These are phyloP conservation scores for Pandemis corylana DNA, from an alignment of 2,888 invertebrate genomes.

Conservation along the genomic window DNA sequence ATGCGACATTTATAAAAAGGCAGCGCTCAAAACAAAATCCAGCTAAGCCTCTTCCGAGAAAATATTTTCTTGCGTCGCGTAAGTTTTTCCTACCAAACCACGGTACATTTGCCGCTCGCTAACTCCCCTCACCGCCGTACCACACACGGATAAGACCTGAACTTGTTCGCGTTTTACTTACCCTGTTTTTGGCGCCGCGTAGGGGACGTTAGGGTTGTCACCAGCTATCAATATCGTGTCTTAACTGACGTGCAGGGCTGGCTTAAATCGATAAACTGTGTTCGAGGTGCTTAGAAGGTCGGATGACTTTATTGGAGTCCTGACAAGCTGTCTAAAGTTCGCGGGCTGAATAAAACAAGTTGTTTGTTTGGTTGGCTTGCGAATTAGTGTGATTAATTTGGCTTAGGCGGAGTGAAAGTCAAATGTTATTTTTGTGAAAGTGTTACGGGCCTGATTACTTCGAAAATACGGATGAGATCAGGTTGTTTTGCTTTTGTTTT, in stretches of 20 bases:
- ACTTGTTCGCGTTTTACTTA: constrained; percentile 8
- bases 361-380: constrained; percentile 32
- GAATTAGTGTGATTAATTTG: constrained; percentile 35
- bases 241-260: constrained; percentile 38
- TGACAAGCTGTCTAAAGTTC: constrained; percentile 38
- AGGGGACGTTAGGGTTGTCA: constrained; percentile 38
- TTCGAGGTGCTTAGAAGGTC: constrained; percentile 36
- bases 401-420: background rate
- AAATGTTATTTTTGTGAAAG: background rate
- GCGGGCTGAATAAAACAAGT: constrained; percentile 38
- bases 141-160: background rate
- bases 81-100: constrained; percentile 33
- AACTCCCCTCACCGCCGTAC: background rate
- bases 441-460: background rate
- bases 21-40: constrained; percentile 41
- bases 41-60: constrained; percentile 37
- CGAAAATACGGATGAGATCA: background rate
- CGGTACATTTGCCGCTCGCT: background rate
- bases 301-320: constrained; percentile 33
- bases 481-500: background rate
- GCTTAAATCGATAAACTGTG: constrained; percentile 42
- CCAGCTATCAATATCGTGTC: constrained; percentile 40
- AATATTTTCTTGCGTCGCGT: constrained; percentile 39
- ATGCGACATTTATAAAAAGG: constrained; percentile 41
- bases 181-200: constrained; percentile 2